Percentiles rank a stretch among this genome's conserved stretches.
These are phyloP conservation scores for Drosophila kohkoa DNA, from an alignment of 1,140 invertebrate genomes.

Conservation along the genomic window DNA sequence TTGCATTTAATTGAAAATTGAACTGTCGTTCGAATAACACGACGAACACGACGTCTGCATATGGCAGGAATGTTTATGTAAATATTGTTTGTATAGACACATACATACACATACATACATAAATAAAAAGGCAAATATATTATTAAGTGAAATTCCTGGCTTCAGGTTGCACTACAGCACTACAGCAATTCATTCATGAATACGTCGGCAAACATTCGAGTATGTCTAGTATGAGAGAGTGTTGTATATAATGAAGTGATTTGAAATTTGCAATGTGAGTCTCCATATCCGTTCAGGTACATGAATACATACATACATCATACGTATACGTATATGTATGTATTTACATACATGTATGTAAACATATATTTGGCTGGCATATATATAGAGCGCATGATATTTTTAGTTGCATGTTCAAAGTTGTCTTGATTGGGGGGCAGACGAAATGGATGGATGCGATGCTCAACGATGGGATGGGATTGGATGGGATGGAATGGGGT, in stretches of 20 bases:
- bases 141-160: conserved; percentile 37
- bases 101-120: too few relatives aligned
- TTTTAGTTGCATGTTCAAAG: conserved; percentile 77
- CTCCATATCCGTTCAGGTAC: conserved; percentile 69
- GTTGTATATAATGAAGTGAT: conserved; percentile 50
- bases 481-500: neutral
- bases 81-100: neutral
- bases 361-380: conserved; percentile 26
- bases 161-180: conserved; percentile 40
- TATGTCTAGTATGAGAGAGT: neutral
- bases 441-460: conserved; percentile 18
- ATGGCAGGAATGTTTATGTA: neutral
- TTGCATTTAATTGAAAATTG: conserved; percentile 16
- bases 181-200: conserved; percentile 62
- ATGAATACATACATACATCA: conserved; percentile 32
- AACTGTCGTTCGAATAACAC: conserved; percentile 1
- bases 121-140: conserved; percentile 12
- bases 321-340: conserved; percentile 9
- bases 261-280: conserved; percentile 75
- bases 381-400: conserved; percentile 74
- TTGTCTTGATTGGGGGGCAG: conserved; percentile 67
- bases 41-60: too few relatives aligned
- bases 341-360: conserved; percentile 6
- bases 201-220: conserved; percentile 31
- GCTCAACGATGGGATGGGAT: neutral